Base-by-base conservation (phyloP, 2,113 vertebrate species). In the Anthoscopus minutus region DNA sequence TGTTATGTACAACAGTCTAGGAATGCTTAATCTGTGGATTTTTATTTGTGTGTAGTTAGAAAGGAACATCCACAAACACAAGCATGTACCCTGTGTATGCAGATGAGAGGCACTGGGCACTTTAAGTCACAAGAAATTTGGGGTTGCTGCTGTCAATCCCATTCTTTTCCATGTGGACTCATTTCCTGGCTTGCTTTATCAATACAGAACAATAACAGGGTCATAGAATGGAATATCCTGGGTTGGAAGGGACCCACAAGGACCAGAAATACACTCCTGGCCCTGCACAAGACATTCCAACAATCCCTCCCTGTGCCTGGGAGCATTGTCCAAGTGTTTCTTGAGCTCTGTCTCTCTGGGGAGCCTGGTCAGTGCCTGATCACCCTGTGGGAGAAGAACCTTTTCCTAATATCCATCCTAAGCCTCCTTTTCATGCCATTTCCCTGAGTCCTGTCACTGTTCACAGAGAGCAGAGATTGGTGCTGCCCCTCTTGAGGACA, bases 61-160 rank as follows among this genome's bases (percentile, higher is more conserved):
- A 87, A 71, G 58, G 81, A 87, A 33, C 30, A 56, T 10, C 18
- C 30, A 54, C 22, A 72, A 37, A 15, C 6, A 25, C 13, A 56
- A 7, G 9, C 4, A 6, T 11, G 10, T 5, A 35, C 4, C 4
- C 4, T 20, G 5, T 8, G 8, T 0, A 1, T 17, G 17, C 30
- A 47, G 38, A 19, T 3, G 21, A 80, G 42, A 80, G 31, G 11
- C 14, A 18, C 0, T 1, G 3, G 10, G 18, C 4, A 11, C 37
- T 64, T 81, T 4, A 77, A 33, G 8, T 3, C 22, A 20, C 31
- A 35, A 40, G n/a, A 48, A 72, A 60, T 56, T 21, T 42, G 16
- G 16, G 2, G 48, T 69, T 77, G 3, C 9, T 88, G 23, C 25
- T 6, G 9, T 82, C 19, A 80, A 9, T 27, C 30, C 5, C 7